A percentile compares a stretch with the other conserved stretches of the same genome.
Conservation (phyloP, 2,888 invertebrate genomes). For the Eupithecia exiguata region DNA sequence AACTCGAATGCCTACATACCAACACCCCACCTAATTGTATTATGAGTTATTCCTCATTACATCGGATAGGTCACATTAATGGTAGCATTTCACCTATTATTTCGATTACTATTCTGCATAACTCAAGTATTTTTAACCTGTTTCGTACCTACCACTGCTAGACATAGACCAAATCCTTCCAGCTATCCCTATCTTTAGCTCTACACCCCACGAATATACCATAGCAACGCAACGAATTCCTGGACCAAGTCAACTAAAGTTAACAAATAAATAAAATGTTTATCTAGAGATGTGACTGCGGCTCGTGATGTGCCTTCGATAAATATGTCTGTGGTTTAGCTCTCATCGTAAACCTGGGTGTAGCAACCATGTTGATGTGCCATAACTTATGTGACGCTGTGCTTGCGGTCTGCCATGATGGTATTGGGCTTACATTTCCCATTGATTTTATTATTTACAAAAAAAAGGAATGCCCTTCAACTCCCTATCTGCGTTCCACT, state of each 20-base stretch:
- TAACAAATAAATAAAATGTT: conserved; percentile 1
- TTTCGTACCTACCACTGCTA: neutral
- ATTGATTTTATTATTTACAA: neutral
- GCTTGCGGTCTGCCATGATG: conserved; percentile 4
- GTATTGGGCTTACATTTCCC: too few species aligned
- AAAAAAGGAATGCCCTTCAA: too few species aligned
- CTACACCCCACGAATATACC: neutral
- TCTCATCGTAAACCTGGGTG: conserved; percentile 20
- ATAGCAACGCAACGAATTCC: too few species aligned
- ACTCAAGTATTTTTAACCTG: neutral
- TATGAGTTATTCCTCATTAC: too few species aligned
- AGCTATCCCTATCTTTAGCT: neutral
- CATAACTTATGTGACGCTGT: neutral
- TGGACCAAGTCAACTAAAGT: neutral
- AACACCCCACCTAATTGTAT: neutral
- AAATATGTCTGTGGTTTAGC: conserved; percentile 17
- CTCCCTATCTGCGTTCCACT: neutral
- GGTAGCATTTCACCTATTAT: neutral
- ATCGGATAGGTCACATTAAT: too few species aligned
- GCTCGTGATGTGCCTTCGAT: conserved; percentile 9
- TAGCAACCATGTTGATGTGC: conserved; percentile 19
- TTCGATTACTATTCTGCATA: neutral
- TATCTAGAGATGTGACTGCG: conserved; percentile 8
- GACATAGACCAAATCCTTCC: neutral
- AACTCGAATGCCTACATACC: neutral